Conservation (phyloP, 2,797 vertebrate species). For the Heterohyrax brucei region DNA sequence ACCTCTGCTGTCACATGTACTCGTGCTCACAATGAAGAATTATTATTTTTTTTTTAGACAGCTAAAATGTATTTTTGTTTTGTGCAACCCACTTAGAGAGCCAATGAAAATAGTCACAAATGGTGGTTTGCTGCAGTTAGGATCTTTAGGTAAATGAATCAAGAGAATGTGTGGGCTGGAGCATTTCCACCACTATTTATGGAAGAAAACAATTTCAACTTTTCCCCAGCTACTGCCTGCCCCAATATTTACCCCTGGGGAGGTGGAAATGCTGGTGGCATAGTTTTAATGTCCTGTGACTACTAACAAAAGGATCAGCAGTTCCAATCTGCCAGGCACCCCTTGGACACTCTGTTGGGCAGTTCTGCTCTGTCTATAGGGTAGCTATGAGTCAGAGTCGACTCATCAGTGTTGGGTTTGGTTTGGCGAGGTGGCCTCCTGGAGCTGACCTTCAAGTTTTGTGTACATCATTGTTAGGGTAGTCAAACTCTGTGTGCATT, state of each 20-base stretch:
- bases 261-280: too few species aligned
- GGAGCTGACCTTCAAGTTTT: not conserved
- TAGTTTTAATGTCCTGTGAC: too few species aligned
- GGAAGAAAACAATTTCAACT: not conserved
- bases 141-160: slow-evolving; percentile 44
- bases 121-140: slow-evolving; percentile 45
- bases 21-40: not conserved
- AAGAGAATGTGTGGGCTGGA: not conserved
- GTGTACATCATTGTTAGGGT: not conserved
- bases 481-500: not conserved
- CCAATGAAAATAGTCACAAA: slow-evolving; percentile 32
- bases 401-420: too few species aligned
- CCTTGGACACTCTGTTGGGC: too few species aligned
- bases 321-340: too few species aligned
- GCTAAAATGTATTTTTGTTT: not conserved
- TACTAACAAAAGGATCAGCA: too few species aligned
- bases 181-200: not conserved
- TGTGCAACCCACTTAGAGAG: not conserved
- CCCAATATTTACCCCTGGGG: not conserved
- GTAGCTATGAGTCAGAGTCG: too few species aligned
- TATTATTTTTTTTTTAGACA: not conserved
- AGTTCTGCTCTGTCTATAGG: too few species aligned
- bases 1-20: fast-evolving
- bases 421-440: not conserved
- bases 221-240: not conserved